Conservation (phyloP, 1,140 invertebrate genomes). For the Agrilus planipennis region DNA sequence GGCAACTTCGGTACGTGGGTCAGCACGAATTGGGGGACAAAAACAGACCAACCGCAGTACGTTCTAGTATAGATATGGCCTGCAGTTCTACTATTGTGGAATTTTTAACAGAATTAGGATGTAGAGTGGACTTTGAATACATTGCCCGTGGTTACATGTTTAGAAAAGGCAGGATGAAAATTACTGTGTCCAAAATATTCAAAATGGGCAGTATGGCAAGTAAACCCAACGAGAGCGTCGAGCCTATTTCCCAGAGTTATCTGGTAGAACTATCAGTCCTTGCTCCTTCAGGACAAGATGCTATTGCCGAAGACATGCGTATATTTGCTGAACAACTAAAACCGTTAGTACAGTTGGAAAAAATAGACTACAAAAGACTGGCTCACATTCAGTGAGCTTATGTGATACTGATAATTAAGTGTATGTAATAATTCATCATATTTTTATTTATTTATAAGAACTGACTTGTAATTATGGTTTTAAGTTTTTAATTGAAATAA, state of each 20-base stretch:
- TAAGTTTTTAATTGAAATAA: too few relatives aligned
- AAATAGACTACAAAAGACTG: slow-evolving; percentile 77
- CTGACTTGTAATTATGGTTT: too few relatives aligned
- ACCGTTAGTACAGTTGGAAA: slow-evolving; percentile 81
- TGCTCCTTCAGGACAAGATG: slow-evolving; percentile 84
- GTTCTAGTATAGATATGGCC: slow-evolving; percentile 84
- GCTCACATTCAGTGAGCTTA: slow-evolving; percentile 41
- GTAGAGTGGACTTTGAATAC: slow-evolving; percentile 85
- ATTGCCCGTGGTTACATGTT: slow-evolving; percentile 91
- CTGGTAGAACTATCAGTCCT: slow-evolving; percentile 88
- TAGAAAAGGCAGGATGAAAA: slow-evolving; percentile 92
- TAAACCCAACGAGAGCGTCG: slow-evolving; percentile 56
- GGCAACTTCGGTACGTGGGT: slow-evolving; percentile 81
- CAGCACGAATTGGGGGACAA: slow-evolving; percentile 83
- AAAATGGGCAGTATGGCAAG: slow-evolving; percentile 61
- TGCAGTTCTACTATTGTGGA: slow-evolving; percentile 81
- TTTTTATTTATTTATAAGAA: too few relatives aligned
- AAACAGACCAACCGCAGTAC: slow-evolving; percentile 74
- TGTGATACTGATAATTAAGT: too few relatives aligned
- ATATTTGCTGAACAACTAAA: slow-evolving; percentile 90
- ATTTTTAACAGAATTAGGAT: slow-evolving; percentile 86
- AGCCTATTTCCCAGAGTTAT: slow-evolving; percentile 84
- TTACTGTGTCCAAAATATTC: slow-evolving; percentile 90
- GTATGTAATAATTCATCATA: too few relatives aligned
- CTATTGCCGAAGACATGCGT: slow-evolving; percentile 91